Conservation (phyloP, 2,113 vertebrate genomes). For the Chaetura pelagica region DNA sequence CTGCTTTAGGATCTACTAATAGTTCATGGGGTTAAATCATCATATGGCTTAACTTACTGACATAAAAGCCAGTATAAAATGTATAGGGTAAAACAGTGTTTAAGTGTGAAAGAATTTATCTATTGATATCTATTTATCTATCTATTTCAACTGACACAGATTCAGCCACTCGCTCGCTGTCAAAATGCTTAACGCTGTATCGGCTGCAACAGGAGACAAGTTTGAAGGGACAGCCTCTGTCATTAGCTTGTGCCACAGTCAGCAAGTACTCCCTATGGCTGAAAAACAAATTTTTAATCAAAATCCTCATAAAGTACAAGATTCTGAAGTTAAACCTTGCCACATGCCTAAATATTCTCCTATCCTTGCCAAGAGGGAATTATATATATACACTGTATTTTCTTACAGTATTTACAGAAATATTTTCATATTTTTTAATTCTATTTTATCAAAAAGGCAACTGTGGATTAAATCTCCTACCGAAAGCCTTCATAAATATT, state of each 20-base stretch:
- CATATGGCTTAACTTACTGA: not conserved
- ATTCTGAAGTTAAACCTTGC: not conserved
- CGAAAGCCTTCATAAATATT: not conserved
- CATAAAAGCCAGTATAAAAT: not conserved
- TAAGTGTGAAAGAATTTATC: not conserved
- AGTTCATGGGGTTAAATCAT: not conserved
- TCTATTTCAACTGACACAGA: not conserved
- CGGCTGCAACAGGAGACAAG: not conserved
- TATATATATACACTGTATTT: not conserved
- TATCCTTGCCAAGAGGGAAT: not conserved
- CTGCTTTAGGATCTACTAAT: constrained; percentile 7
- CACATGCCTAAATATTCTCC: not conserved
- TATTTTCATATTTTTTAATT: not conserved
- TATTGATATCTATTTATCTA: too few relatives aligned
- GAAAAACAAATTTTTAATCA: not conserved
- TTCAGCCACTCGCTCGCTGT: not conserved
- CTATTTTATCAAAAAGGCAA: not conserved
- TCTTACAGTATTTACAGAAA: not conserved
- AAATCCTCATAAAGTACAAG: not conserved
- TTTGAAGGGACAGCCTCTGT: not conserved
- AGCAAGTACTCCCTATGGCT: not conserved
- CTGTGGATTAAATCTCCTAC: not conserved
- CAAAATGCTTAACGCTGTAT: not conserved
- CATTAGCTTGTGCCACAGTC: not conserved
- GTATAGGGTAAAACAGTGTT: not conserved